phyloP scores from a whole-genome alignment of 2,888 invertebrate species.

The Germaria angustata region DNA sequence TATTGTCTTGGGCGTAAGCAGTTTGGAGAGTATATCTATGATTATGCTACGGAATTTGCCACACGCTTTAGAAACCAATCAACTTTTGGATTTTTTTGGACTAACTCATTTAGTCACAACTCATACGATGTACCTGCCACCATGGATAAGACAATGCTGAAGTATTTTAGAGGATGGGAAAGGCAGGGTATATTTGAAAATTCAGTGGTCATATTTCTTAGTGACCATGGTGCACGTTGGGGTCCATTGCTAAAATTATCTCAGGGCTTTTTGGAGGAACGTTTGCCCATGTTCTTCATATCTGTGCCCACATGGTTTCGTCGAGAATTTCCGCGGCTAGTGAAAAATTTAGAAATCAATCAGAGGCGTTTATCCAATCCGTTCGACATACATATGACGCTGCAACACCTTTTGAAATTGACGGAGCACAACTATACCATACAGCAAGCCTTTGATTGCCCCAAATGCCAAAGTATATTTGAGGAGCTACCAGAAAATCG shows the following conservation, averaged over 20 bases:
- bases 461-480: constrained; percentile 85
- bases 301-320: constrained; percentile 85
- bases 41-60: constrained; percentile 85
- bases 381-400: constrained; percentile 86
- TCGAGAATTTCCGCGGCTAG: constrained; percentile 81
- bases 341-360: constrained; percentile 82
- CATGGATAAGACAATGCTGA: constrained; percentile 83
- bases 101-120: constrained; percentile 88
- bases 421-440: constrained; percentile 66
- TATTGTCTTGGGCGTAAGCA: constrained; percentile 84
- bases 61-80: constrained; percentile 82
- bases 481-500: constrained; percentile 82
- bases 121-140: constrained; percentile 83
- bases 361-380: constrained; percentile 85
- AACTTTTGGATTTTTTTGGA: constrained; percentile 89
- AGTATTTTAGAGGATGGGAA: constrained; percentile 83
- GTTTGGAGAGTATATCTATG: constrained; percentile 85
- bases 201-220: constrained; percentile 86
- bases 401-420: constrained; percentile 83
- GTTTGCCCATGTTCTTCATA: constrained; percentile 87
- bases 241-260: constrained; percentile 84
- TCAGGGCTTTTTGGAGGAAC: constrained; percentile 88
- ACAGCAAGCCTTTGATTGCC: constrained; percentile 81
- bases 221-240: constrained; percentile 89
- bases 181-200: constrained; percentile 83